Percentiles rank a stretch among this genome's conserved stretches.
These are phyloP conservation scores for Caranx ignobilis DNA, from an alignment of 2,113 vertebrate genomes.

Conservation along the genomic window DNA sequence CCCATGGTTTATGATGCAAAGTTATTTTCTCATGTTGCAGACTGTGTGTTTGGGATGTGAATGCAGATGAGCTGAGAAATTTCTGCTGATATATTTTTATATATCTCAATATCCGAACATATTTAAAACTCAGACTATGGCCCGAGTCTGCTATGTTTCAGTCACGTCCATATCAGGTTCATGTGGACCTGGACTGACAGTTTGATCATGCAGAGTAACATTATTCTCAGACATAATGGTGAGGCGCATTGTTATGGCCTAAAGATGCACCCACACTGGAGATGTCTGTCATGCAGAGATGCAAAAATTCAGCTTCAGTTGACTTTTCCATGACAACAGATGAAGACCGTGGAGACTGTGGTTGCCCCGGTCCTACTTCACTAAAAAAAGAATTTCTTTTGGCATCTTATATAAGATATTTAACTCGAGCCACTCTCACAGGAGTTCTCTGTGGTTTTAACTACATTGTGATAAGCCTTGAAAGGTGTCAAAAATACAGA, in stretches of 20 bases:
- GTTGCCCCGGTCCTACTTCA: background rate
- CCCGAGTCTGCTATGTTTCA: background rate
- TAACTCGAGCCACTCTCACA: no score
- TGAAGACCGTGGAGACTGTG: background rate
- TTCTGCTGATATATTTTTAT: background rate
- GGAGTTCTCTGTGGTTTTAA: no score
- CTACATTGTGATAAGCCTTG: no score
- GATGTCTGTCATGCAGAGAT: background rate
- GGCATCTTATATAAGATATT: background rate
- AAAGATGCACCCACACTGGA: background rate
- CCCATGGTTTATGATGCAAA: background rate
- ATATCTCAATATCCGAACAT: background rate
- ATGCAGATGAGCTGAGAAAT: background rate
- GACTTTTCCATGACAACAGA: slow-evolving; percentile 1
- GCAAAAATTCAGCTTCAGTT: background rate
- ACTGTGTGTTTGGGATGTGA: slow-evolving; percentile 5
- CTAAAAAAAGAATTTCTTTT: background rate
- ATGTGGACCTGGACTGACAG: background rate
- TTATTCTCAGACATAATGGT: no score
- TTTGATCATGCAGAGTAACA: background rate
- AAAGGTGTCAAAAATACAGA: slow-evolving; percentile 13
- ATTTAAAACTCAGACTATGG: background rate
- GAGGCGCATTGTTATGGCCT: background rate
- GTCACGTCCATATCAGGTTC: background rate
- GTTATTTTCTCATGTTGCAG: slow-evolving; percentile 5